Percentiles rank a stretch among this genome's conserved stretches.
These are phyloP conservation scores for Hemibagrus guttatus DNA, from an alignment of 2,797 vertebrate species.

Conservation along the genomic window DNA sequence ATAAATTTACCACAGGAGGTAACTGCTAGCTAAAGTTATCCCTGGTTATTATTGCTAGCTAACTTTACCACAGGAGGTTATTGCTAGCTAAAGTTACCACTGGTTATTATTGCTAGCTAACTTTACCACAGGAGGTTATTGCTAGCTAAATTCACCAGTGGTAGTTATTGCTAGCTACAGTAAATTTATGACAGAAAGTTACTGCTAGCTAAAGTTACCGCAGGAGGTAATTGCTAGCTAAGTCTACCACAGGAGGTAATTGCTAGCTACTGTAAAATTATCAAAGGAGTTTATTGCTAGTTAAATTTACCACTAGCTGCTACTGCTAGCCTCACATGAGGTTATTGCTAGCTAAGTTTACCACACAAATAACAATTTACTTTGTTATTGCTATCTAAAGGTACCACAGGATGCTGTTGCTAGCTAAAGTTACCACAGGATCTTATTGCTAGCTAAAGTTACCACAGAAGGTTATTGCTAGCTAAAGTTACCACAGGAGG, in stretches of 20 bases:
- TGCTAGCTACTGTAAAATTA: not conserved
- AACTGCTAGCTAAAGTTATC: not conserved
- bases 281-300: not conserved
- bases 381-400: not conserved
- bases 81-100: not conserved
- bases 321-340: not conserved
- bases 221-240: not conserved
- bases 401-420: not conserved
- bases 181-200: not conserved
- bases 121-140: not conserved
- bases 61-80: not conserved
- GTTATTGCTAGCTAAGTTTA: not conserved
- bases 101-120: not conserved
- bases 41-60: not conserved
- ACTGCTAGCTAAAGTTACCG: not conserved
- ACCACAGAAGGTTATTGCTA: not conserved
- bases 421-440: not conserved
- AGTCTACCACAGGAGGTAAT: not conserved
- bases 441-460: not conserved
- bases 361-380: no score
- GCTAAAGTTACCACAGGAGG: not conserved
- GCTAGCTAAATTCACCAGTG: not conserved
- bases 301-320: not conserved
- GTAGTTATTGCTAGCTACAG: not conserved
- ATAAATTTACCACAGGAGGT: not conserved